phyloP scores from a whole-genome alignment of 2,113 vertebrate genomes.

The Macaca nemestrina region DNA sequence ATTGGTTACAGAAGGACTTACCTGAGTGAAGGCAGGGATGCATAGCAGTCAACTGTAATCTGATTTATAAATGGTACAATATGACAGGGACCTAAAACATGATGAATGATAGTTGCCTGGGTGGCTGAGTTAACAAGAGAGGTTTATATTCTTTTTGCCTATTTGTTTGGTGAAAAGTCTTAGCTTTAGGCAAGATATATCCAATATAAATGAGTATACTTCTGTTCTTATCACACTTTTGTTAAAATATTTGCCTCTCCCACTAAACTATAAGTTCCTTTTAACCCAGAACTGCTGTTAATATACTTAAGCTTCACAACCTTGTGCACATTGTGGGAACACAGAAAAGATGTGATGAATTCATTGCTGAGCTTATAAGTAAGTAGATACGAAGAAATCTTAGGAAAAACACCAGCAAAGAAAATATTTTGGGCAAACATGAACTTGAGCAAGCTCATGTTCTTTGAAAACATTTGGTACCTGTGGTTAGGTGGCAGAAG shows the following conservation, averaged over 20 bases:
- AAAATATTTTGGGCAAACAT: neutral
- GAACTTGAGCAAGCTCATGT: neutral
- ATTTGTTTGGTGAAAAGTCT: neutral
- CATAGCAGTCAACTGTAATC: neutral
- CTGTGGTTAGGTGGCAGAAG: neutral
- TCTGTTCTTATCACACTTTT: neutral
- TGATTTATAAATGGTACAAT: neutral
- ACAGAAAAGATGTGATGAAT: neutral
- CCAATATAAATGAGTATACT: neutral
- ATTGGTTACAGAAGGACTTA: neutral
- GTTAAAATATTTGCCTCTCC: neutral
- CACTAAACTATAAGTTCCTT: neutral
- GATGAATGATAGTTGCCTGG: neutral
- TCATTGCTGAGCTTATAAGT: neutral
- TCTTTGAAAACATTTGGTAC: neutral
- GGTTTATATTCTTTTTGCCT: neutral
- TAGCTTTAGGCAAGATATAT: neutral
- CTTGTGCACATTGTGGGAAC: neutral
- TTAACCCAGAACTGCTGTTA: neutral
- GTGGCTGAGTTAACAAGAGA: neutral
- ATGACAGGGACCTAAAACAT: neutral
- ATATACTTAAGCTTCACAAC: neutral
- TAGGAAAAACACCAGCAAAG: neutral
- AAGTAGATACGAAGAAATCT: neutral
- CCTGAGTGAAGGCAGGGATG: neutral